Evolutionary conservation across 2,113 vertebrate genomes (phyloP).

Genomic region (Hemiscyllium ocellatum): DNA sequence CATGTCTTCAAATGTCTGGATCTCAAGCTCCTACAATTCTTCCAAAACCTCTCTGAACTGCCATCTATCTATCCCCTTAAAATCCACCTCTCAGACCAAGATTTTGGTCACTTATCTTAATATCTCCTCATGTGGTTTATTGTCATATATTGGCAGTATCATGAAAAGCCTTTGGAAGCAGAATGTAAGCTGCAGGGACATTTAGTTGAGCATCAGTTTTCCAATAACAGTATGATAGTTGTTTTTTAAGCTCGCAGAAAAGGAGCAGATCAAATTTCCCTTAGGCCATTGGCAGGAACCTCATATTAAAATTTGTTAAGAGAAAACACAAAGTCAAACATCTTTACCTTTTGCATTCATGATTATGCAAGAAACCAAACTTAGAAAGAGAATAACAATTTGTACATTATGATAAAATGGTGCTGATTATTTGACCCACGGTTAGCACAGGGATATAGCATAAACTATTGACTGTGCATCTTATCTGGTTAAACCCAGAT

Average conservation of each 20-base stretch:
- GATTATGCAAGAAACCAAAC: too few species aligned
- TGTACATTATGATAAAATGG: too few species aligned
- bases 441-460: too few species aligned
- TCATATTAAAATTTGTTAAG: not conserved
- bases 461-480: too few species aligned
- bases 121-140: not conserved
- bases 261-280: not conserved
- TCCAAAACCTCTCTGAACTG: not conserved
- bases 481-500: too few species aligned
- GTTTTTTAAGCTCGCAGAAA: not conserved
- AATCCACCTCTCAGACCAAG: not conserved
- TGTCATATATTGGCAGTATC: not conserved
- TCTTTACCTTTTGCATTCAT: too few species aligned
- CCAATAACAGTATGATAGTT: not conserved
- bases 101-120: not conserved
- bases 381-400: too few species aligned
- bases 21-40: not conserved
- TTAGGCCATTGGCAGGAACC: not conserved
- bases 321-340: too few species aligned
- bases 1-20: not conserved
- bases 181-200: too few species aligned
- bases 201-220: not conserved
- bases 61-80: not conserved
- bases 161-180: not conserved
- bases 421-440: too few species aligned